Conservation (phyloP, 2,888 invertebrate genomes). For the Agelastica alni region DNA sequence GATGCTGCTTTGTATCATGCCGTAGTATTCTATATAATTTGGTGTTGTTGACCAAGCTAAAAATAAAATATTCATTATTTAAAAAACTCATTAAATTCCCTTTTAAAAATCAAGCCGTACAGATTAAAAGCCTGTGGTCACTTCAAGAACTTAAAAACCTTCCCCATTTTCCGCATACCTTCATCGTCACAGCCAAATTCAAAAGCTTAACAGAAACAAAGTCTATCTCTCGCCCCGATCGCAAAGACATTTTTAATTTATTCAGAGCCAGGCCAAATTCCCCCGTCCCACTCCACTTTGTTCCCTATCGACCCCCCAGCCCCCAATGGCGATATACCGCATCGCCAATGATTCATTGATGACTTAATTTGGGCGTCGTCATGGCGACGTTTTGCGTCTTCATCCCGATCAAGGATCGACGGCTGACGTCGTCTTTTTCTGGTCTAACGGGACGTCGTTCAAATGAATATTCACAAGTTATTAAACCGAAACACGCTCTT, state of each 20-base stretch:
- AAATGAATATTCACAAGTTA: slow-evolving; percentile 59
- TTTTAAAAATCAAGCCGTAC: background rate
- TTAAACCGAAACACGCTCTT: slow-evolving; percentile 58
- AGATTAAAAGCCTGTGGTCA: slow-evolving; percentile 10
- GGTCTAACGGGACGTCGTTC: slow-evolving; percentile 42
- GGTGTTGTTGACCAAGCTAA: too few relatives aligned
- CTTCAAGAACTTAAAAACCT: slow-evolving; percentile 7
- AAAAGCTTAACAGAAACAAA: slow-evolving; percentile 34
- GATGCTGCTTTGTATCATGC: too few relatives aligned
- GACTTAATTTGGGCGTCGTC: slow-evolving; percentile 56
- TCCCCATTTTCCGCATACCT: slow-evolving; percentile 15
- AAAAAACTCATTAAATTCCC: background rate
- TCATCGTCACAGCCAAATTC: slow-evolving; percentile 19
- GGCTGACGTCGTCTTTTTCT: slow-evolving; percentile 45
- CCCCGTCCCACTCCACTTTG: slow-evolving; percentile 16
- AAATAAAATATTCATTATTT: too few relatives aligned
- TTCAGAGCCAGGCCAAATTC: slow-evolving; percentile 37
- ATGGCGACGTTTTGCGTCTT: slow-evolving; percentile 52
- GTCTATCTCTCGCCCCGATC: slow-evolving; percentile 38
- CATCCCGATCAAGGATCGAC: slow-evolving; percentile 40
- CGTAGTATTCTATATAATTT: too few relatives aligned
- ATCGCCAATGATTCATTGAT: slow-evolving; percentile 57
- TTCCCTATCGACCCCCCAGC: slow-evolving; percentile 29
- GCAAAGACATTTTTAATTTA: slow-evolving; percentile 53
- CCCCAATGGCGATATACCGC: slow-evolving; percentile 46